A percentile compares a stretch with the other conserved stretches of the same genome.
Conservation (phyloP, 1,140 invertebrate genomes). For the Pseudomyrmex pallidus region DNA sequence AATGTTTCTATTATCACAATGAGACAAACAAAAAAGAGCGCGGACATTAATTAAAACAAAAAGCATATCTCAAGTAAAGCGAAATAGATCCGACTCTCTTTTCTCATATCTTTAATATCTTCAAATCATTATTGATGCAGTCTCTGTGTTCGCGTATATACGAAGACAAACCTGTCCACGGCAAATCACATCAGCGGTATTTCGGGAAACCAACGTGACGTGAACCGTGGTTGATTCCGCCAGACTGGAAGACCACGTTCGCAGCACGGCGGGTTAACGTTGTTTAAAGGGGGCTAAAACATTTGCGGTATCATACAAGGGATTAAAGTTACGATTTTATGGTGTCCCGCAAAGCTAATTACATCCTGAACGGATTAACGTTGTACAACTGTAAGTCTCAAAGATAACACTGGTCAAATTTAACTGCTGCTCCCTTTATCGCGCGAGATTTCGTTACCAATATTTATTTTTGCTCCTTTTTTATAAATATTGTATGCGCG, state of each 20-base stretch:
- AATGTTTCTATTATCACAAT: not conserved
- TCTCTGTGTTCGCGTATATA: not conserved
- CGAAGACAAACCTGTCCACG: not conserved
- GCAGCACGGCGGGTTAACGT: slow-evolving; percentile 4
- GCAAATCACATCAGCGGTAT: slow-evolving; percentile 35
- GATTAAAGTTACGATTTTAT: slow-evolving; percentile 45
- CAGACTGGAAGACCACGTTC: not conserved
- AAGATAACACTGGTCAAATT: not conserved
- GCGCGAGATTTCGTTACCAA: not conserved
- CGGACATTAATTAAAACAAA: not conserved
- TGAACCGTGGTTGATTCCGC: slow-evolving; percentile 22
- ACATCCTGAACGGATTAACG: slow-evolving; percentile 25
- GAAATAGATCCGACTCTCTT: not conserved
- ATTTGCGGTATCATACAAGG: slow-evolving; percentile 23
- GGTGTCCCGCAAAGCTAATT: slow-evolving; percentile 10
- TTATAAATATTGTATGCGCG: no score
- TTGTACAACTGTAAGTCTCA: not conserved
- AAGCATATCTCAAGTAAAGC: no score
- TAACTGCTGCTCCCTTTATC: not conserved
- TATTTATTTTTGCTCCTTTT: not conserved
- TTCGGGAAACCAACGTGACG: slow-evolving; percentile 45
- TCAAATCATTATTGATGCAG: no score
- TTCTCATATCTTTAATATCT: no score
- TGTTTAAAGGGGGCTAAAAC: slow-evolving; percentile 47
- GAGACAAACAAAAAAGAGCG: no score